Percentiles rank a stretch among this genome's conserved stretches.
These are phyloP conservation scores for Darevskia mixta DNA, from an alignment of 2,797 vertebrate species.

Conservation along the genomic window DNA sequence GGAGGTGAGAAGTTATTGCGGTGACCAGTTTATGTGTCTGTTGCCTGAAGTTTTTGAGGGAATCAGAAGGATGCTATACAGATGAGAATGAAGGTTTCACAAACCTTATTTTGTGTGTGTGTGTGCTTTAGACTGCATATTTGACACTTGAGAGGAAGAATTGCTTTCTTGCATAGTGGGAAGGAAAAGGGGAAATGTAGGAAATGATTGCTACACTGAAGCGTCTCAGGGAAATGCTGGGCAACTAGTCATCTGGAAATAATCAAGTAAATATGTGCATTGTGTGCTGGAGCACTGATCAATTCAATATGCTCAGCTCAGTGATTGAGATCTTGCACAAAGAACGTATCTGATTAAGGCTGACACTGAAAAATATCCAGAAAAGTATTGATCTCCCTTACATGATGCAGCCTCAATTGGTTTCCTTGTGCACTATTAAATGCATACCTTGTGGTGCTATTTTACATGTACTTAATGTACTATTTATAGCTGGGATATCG, in stretches of 20 bases:
- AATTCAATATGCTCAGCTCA: slow-evolving; percentile 33
- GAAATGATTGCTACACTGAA: slow-evolving; percentile 37
- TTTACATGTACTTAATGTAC: neutral
- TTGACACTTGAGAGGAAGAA: slow-evolving; percentile 10
- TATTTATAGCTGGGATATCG: neutral
- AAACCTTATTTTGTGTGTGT: neutral
- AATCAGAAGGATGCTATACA: slow-evolving; percentile 16
- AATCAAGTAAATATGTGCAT: slow-evolving; percentile 33
- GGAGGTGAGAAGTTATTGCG: neutral
- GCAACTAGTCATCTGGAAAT: slow-evolving; percentile 41
- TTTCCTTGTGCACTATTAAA: slow-evolving; percentile 17
- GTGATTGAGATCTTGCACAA: slow-evolving; percentile 45
- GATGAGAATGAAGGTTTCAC: neutral
- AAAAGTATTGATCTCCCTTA: slow-evolving; percentile 34
- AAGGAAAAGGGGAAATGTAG: slow-evolving; percentile 24
- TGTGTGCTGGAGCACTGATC: slow-evolving; percentile 33
- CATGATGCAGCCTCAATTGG: neutral
- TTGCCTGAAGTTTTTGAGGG: slow-evolving; percentile 12
- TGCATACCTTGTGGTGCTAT: neutral
- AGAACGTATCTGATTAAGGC: slow-evolving; percentile 35
- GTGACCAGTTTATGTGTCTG: neutral
- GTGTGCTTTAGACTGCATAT: neutral
- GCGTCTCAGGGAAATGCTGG: slow-evolving; percentile 7
- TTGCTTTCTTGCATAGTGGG: slow-evolving; percentile 15
- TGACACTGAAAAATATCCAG: slow-evolving; percentile 24